Evolutionary conservation across 2,113 vertebrate genomes (phyloP).

Genomic region (Trogon melanurus): DNA sequence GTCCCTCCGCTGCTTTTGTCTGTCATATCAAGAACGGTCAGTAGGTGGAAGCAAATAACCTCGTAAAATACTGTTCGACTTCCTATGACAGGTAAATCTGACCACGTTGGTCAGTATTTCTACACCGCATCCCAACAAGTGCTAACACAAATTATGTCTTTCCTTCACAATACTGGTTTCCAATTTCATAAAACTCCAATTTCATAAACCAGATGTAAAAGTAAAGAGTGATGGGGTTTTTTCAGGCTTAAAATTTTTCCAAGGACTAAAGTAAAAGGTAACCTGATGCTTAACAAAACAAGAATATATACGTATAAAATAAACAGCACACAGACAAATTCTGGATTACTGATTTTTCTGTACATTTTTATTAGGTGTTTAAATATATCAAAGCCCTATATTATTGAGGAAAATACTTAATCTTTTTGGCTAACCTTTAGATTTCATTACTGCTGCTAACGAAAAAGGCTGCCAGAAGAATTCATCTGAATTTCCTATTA

Average conservation of each 20-base stretch:
- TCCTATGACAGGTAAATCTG: background rate
- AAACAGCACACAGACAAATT: background rate
- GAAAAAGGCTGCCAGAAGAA: slow-evolving; percentile 33
- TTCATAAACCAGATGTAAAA: background rate
- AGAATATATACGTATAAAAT: background rate
- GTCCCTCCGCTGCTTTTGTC: accelerated
- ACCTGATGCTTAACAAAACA: background rate
- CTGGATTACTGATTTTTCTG: background rate
- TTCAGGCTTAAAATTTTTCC: background rate
- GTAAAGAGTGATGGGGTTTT: accelerated
- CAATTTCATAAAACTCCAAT: background rate
- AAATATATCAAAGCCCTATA: background rate
- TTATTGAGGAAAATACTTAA: background rate
- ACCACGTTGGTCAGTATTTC: background rate
- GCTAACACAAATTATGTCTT: background rate
- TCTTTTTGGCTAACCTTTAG: background rate
- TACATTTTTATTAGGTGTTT: background rate
- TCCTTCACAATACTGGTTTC: background rate
- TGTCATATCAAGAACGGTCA: slow-evolving; percentile 41
- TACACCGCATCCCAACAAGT: background rate
- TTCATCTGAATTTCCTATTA: slow-evolving; percentile 53
- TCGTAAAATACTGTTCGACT: background rate
- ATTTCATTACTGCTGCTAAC: slow-evolving; percentile 46
- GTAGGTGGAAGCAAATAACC: slow-evolving; percentile 77
- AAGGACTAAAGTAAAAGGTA: background rate